A percentile compares a stretch with the other conserved stretches of the same genome.
These are phyloP conservation scores for Lepisosteus oculatus DNA, from an alignment of 2,113 vertebrate genomes.

Conservation along the genomic window DNA sequence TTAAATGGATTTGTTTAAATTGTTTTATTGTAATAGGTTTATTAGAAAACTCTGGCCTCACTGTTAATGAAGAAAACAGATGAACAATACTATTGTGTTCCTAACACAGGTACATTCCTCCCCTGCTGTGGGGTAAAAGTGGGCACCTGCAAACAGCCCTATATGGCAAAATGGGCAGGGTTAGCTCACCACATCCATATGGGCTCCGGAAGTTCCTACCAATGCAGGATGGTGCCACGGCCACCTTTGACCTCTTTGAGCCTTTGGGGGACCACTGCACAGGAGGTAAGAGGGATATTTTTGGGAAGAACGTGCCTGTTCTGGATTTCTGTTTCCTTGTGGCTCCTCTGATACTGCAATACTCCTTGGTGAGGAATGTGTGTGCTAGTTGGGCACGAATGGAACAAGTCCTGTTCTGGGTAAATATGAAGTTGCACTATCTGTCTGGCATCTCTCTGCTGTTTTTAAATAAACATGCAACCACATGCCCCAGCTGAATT, in stretches of 20 bases:
- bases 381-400: too few species aligned
- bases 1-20: too few species aligned
- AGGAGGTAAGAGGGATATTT: slow-evolving; percentile 74
- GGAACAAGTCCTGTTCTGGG: too few species aligned
- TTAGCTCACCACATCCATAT: slow-evolving; percentile 84
- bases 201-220: slow-evolving; percentile 92
- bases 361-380: too few species aligned
- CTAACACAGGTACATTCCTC: slow-evolving; percentile 89
- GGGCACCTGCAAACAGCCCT: slow-evolving; percentile 95
- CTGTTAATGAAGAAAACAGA: too few species aligned
- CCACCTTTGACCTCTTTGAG: slow-evolving; percentile 97
- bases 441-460: too few species aligned
- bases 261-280: slow-evolving; percentile 81
- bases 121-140: slow-evolving; percentile 94
- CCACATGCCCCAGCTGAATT: background rate
- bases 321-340: too few species aligned
- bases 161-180: slow-evolving; percentile 93
- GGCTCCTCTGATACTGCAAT: too few species aligned
- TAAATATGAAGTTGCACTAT: too few species aligned
- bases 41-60: too few species aligned
- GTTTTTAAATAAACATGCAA: background rate
- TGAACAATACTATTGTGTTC: slow-evolving; percentile 3
- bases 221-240: slow-evolving; percentile 92
- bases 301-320: too few species aligned
- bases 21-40: too few species aligned